Base-by-base conservation (phyloP, 2,797 vertebrate species). In the Xenopus petersii region DNA sequence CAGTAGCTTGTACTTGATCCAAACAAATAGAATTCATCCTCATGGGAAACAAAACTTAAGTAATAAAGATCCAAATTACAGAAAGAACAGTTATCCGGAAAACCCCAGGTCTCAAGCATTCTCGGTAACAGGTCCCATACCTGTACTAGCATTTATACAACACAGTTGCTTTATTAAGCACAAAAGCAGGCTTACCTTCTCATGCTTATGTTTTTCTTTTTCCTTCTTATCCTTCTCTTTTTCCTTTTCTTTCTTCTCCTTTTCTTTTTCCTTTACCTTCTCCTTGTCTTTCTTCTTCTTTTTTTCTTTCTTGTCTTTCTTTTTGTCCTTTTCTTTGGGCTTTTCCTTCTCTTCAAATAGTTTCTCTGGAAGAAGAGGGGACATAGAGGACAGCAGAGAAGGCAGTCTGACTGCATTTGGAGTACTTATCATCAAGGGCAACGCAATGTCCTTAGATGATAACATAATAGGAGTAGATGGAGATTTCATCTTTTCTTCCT, bases 351-450 rank as follows among this genome's bases (percentile, higher is more conserved):
- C 93, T 83, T 95, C 96, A 69, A 92, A 88, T 0, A 96, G 86
- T 77, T 95, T 97, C 24, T 98, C 96, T 0, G 94, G 94, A 16
- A 98, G 94, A 82, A 97, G 87, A 0, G 95, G 92, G 0, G 94
- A 88, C 84, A 98, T 63, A 3, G 94, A 81, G 4, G 95, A 94
- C 66, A 98, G 85, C 86, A 94, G 87, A 36, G 94, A 81, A 1
- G 95, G 93, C 2, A 94, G 78, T n/a, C 95, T 92, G 72, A 94
- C 81, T 36, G 94, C 87, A 12, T 91, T 73, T 0, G 93, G 79
- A 1, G 95, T 91, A 77, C 93, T 95, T 83, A 96, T 95, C 74
- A 30, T 30, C 26, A 96, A 84, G 21, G 84, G 86, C 81, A 80
- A 81, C 21, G 26, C 73, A 75, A 79, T 15, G 63, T 98, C 97